These are phyloP conservation scores for Thecophora atra DNA, from an alignment of 2,888 invertebrate genomes.

Conservation along the genomic window DNA sequence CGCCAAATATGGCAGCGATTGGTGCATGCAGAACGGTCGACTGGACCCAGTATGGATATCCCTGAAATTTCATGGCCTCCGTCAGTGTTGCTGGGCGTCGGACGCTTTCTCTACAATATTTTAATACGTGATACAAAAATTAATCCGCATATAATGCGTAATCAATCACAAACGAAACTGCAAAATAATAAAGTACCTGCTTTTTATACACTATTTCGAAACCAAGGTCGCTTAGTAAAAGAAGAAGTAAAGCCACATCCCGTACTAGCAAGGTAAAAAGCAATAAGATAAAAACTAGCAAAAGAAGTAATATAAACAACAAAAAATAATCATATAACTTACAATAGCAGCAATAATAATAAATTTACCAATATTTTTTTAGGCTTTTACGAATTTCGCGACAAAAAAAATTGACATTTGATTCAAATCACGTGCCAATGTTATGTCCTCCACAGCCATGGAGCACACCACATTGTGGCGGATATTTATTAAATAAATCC, in stretches of 20 bases:
- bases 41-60: conserved; percentile 71
- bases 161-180: conserved; percentile 64
- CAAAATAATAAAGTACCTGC: conserved; percentile 77
- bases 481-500: conserved; percentile 77
- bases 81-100: conserved; percentile 73
- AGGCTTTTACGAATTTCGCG: conserved; percentile 75
- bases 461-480: conserved; percentile 75
- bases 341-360: no score
- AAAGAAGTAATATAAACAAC: no score
- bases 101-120: conserved; percentile 87
- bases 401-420: conserved; percentile 76
- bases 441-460: conserved; percentile 88
- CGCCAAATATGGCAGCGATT: conserved; percentile 80
- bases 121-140: conserved; percentile 87
- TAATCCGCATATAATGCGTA: conserved; percentile 74
- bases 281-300: background rate
- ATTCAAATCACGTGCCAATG: conserved; percentile 79
- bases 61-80: conserved; percentile 75
- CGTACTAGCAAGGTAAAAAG: conserved; percentile 68
- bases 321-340: conserved; percentile 7
- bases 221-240: conserved; percentile 72
- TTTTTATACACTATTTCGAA: conserved; percentile 80
- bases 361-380: conserved; percentile 23
- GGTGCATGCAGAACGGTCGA: conserved; percentile 67
- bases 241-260: conserved; percentile 90